A percentile compares a stretch with the other conserved stretches of the same genome.
Evolutionary conservation across 2,113 vertebrate species (phyloP).

Genomic region (Rana temporaria): DNA sequence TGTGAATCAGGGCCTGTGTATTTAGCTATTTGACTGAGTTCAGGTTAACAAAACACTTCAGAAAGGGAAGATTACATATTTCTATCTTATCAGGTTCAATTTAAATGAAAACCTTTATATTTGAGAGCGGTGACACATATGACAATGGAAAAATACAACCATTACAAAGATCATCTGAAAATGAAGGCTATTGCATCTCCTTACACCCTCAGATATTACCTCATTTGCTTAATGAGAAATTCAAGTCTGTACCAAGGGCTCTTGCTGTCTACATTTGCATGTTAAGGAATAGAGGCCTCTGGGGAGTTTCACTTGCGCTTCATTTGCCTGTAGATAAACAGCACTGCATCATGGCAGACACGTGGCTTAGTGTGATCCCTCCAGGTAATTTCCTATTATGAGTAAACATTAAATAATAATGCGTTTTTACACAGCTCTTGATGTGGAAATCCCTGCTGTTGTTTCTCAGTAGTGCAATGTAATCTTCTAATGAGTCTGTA

Average conservation of each 20-base stretch:
- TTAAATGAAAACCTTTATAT: no score
- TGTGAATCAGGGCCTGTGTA: no score
- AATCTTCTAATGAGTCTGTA: constrained; percentile 13
- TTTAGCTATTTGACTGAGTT: no score
- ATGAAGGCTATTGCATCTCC: no score
- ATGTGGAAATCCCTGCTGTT: background rate
- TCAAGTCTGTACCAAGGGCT: background rate
- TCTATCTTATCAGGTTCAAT: no score
- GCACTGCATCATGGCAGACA: background rate
- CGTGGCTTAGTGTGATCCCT: background rate
- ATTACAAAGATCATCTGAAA: no score
- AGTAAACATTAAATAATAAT: constrained; percentile 35
- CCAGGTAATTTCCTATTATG: constrained; percentile 6
- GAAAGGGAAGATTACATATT: no score
- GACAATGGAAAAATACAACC: no score
- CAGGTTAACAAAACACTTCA: no score
- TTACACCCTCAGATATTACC: background rate
- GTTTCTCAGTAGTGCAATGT: background rate
- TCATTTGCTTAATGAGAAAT: constrained; percentile 19
- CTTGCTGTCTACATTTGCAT: constrained; percentile 1
- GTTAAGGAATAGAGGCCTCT: background rate
- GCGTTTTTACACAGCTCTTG: background rate
- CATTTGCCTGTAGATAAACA: constrained; percentile 14
- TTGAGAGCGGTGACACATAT: no score
- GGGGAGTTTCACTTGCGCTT: background rate